Evolutionary conservation across 2,888 invertebrate genomes (phyloP).

Genomic region (Cephus pygmeus): DNA sequence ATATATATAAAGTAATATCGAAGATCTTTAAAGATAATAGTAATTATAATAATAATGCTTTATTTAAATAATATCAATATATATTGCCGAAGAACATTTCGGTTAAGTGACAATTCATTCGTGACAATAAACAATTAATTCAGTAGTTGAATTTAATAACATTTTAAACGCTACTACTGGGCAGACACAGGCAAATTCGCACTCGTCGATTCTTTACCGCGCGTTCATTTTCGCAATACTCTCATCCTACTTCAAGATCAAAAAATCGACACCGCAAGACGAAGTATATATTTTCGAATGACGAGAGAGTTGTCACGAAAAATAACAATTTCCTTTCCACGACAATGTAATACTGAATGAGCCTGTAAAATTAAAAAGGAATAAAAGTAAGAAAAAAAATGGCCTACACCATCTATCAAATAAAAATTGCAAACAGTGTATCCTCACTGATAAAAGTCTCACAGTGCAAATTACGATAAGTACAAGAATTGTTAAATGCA

Average conservation of each 20-base stretch:
- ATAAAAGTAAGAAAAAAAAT: too few species aligned
- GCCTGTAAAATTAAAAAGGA: too few species aligned
- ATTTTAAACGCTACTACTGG: background rate
- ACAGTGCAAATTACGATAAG: background rate
- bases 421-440: too few species aligned
- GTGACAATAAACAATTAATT: slow-evolving; percentile 17
- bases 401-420: too few species aligned
- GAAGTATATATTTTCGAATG: background rate
- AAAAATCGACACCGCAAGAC: background rate
- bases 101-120: slow-evolving; percentile 32
- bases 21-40: slow-evolving; percentile 8
- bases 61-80: slow-evolving; percentile 42
- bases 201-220: background rate
- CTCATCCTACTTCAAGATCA: background rate
- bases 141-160: background rate
- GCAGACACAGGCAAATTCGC: background rate
- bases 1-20: background rate
- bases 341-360: too few species aligned
- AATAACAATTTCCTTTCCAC: background rate
- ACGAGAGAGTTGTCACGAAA: background rate
- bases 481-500: too few species aligned
- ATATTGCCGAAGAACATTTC: slow-evolving; percentile 39
- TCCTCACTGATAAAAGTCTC: background rate
- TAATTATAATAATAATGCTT: slow-evolving; percentile 39
- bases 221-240: background rate